Evolutionary conservation across 1,140 invertebrate species (phyloP).

Genomic region (Drosophila ohnishii): DNA sequence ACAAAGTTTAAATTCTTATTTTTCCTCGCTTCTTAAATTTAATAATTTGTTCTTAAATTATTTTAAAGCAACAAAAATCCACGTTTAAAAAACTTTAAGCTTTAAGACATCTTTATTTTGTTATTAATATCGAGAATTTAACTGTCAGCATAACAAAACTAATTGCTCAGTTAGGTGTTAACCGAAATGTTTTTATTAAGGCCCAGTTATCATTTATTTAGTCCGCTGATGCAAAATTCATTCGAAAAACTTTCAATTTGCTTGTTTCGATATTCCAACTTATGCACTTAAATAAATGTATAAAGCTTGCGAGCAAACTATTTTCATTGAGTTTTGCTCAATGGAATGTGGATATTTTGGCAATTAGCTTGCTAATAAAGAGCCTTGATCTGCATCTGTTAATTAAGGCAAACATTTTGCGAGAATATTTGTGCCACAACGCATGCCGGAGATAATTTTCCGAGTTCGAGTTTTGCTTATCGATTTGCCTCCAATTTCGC

Average conservation of each 20-base stretch:
- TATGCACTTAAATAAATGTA: background rate
- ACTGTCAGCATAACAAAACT: background rate
- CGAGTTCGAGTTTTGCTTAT: constrained; percentile 40
- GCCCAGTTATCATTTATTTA: background rate
- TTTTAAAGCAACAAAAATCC: no score
- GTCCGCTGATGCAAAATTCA: background rate
- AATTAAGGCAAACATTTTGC: constrained; percentile 50
- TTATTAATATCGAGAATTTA: background rate
- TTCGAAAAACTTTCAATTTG: background rate
- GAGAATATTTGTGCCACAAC: constrained; percentile 36
- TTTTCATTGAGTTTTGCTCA: constrained; percentile 2
- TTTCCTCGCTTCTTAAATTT: no score
- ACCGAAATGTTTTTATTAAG: background rate
- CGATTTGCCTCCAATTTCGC: constrained; percentile 37
- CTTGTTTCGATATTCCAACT: background rate
- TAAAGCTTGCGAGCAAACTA: background rate
- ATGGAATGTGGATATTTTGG: constrained; percentile 18
- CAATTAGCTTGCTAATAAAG: constrained; percentile 47
- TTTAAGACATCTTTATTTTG: no score
- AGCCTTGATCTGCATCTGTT: constrained; percentile 48
- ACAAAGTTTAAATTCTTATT: no score
- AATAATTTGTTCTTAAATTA: no score
- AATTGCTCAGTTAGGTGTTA: background rate
- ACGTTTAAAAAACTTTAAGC: no score
- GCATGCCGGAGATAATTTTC: constrained; percentile 36